Evolutionary conservation across 64 coral and sea anemone species (phyloP), one percentile per base, ranked within the genome.

Genomic region (Porites lutea): DNA sequence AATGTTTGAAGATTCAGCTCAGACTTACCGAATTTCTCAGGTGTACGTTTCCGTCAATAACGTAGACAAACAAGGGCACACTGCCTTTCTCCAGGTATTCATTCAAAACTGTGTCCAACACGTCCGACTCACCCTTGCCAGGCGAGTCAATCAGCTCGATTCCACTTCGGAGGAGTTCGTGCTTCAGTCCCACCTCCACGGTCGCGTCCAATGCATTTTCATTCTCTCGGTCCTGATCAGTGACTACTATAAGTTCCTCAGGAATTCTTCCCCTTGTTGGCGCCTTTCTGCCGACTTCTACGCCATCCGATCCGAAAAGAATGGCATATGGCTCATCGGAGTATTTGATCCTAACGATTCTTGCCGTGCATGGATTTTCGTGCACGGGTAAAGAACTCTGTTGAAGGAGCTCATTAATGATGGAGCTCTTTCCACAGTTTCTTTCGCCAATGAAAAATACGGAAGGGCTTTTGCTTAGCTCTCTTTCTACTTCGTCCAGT

Each of bases 131-230:
- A 43, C 68, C 66, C 16, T 83, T 82, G 45, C 90, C 90, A 4
- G 90, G 90, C 0, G 90, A 92, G 69, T 92, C 90, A 49, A 92
- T 86, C 53, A 92, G 48, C 60, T 92, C 81, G 37, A 92, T 86
- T 64, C 90, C 90, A 77, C 81, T 71, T 21, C 47, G 2, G 0
- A 92, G 81, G 11, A 92, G 67, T n/a, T 85, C n/a, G 58, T 92
- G 71, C 7, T 86, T 64, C 13, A 92, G 10, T 54, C 90, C 81
- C 16, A 92, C 48, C 19, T 92, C 90, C 3, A 92, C 90, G 44
- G 51, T 86, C 14, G 44, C 44, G 52, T 86, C 55, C 61, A 92
- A 47, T 13, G 4, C 46, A 49, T 21, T 43, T 3, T 13, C 19
- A 13, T 70, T 59, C 23, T 86, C 81, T 75, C 82, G 50, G 13